phyloP scores from a whole-genome alignment of 2,797 vertebrate species.

The Rhadinocentrus ornatus region DNA sequence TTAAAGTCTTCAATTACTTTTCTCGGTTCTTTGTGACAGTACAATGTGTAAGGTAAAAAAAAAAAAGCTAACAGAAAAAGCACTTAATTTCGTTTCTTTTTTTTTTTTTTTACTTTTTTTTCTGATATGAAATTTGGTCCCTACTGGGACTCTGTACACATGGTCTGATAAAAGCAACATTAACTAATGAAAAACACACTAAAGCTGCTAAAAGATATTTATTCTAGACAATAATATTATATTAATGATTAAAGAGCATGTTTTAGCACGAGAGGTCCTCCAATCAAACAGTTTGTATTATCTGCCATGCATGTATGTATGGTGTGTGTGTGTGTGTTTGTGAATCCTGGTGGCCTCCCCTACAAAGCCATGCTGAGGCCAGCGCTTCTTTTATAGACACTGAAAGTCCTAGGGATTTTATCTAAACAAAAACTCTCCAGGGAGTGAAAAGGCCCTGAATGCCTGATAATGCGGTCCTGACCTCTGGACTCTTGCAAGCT shows the following conservation, averaged over 20 bases:
- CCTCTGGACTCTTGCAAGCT: constrained; percentile 56
- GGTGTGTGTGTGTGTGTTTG: constrained; percentile 28
- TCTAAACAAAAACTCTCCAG: constrained; percentile 75
- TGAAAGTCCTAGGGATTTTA: constrained; percentile 81
- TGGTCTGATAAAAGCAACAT: too few relatives aligned
- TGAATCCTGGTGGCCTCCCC: constrained; percentile 54
- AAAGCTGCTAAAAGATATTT: too few relatives aligned
- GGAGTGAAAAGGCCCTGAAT: constrained; percentile 73
- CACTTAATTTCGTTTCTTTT: too few relatives aligned
- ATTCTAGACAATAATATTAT: background rate
- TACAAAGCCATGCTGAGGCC: constrained; percentile 73
- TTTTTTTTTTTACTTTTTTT: too few relatives aligned
- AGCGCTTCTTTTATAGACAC: constrained; percentile 77
- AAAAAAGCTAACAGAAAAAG: too few relatives aligned
- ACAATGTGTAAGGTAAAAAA: too few relatives aligned
- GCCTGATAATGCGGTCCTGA: constrained; percentile 56
- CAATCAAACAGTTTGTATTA: background rate
- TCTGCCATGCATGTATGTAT: constrained; percentile 10
- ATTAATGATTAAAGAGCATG: background rate
- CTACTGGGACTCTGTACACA: too few relatives aligned
- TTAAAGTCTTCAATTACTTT: too few relatives aligned
- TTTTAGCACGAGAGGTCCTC: too few relatives aligned
- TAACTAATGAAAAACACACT: too few relatives aligned
- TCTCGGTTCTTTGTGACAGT: too few relatives aligned
- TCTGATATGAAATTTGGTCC: too few relatives aligned